These are phyloP conservation scores for Lasioglossum baleicum DNA, from an alignment of 1,140 invertebrate species.

Conservation along the genomic window DNA sequence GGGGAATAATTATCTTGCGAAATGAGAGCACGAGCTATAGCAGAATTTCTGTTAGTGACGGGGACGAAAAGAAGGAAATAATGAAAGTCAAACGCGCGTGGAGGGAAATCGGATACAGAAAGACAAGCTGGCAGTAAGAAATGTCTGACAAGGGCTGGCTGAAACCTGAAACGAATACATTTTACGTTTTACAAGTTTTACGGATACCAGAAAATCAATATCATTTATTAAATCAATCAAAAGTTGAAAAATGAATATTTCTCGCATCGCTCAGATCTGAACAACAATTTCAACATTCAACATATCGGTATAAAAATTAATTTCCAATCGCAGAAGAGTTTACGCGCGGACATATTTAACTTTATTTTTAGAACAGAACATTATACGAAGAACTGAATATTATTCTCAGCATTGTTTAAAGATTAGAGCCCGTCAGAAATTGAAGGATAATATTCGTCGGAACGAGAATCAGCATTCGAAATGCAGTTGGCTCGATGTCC, in stretches of 20 bases:
- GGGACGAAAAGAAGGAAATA: conserved; percentile 38
- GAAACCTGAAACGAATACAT: neutral
- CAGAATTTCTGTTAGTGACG: conserved; percentile 38
- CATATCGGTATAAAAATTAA: no score
- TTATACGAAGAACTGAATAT: no score
- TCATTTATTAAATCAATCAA: neutral
- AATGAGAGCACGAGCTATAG: conserved; percentile 11
- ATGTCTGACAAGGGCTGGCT: neutral
- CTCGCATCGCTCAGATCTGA: no score
- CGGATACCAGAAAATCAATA: neutral
- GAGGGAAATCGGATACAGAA: conserved; percentile 24
- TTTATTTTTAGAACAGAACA: no score
- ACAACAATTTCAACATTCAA: no score
- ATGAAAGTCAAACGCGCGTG: conserved; percentile 8
- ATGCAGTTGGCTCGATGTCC: neutral
- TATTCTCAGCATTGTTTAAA: no score
- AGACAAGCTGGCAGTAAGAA: neutral
- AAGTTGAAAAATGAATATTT: no score
- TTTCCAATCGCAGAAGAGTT: no score
- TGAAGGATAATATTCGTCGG: conserved; percentile 17
- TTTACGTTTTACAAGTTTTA: neutral
- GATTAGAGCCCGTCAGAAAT: neutral
- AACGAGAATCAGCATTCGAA: neutral
- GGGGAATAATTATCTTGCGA: conserved; percentile 40
- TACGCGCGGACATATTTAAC: no score